These are phyloP conservation scores for Myopa testacea DNA, from an alignment of 2,888 invertebrate species.

Conservation along the genomic window DNA sequence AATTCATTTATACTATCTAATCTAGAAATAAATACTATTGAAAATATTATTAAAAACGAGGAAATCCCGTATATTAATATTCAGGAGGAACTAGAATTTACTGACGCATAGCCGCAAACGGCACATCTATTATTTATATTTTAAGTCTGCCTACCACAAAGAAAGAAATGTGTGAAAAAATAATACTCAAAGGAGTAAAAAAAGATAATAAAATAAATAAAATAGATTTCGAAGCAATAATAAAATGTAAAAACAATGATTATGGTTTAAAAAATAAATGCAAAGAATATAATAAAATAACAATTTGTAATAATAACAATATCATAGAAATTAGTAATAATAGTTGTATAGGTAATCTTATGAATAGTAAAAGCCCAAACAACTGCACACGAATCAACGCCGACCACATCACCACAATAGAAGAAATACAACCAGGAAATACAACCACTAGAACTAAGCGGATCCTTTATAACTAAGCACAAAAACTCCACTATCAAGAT, in stretches of 20 bases:
- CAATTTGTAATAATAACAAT: too few relatives aligned
- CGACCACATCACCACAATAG: background rate
- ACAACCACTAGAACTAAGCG: too few relatives aligned
- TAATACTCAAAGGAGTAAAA: background rate
- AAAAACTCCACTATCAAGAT: too few relatives aligned
- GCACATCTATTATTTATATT: background rate
- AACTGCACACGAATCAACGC: background rate
- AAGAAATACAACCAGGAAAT: background rate
- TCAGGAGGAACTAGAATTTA: too few relatives aligned
- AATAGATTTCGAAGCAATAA: background rate
- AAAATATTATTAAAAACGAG: too few relatives aligned
- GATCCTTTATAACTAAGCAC: too few relatives aligned
- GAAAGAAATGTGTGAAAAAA: background rate
- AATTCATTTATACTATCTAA: too few relatives aligned
- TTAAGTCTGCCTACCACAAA: background rate
- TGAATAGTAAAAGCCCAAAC: background rate
- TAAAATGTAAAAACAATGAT: background rate
- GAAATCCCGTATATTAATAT: too few relatives aligned
- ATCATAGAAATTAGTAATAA: too few relatives aligned
- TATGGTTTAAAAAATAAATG: too few relatives aligned
- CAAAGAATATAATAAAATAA: background rate
- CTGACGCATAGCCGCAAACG: background rate
- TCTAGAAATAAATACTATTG: too few relatives aligned
- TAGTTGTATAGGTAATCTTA: too few relatives aligned
- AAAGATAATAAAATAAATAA: background rate